A percentile compares a stretch with the other conserved stretches of the same genome.
phyloP scores from a whole-genome alignment of 2,797 vertebrate species.

The Tadarida brasiliensis region DNA sequence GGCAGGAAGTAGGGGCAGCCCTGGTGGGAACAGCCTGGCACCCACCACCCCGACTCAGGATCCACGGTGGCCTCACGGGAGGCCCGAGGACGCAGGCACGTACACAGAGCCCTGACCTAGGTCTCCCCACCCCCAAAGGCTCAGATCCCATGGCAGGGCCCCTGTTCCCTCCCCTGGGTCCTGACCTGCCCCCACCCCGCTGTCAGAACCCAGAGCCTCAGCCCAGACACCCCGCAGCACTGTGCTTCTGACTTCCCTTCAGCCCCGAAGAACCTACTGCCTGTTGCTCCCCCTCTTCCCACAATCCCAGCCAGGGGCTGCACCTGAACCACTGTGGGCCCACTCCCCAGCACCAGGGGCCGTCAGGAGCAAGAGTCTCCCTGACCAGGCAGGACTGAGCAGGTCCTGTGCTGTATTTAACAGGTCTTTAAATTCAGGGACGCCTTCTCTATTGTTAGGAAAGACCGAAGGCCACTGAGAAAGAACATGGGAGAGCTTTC shows the following conservation, averaged over 20 bases:
- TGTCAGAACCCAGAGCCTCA: background rate
- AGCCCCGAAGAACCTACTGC: background rate
- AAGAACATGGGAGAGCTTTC: background rate
- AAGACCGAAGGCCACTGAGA: background rate
- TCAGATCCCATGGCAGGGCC: no score
- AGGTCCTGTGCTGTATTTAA: background rate
- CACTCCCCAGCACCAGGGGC: no score
- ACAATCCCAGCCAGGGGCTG: background rate
- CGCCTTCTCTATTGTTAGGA: no score
- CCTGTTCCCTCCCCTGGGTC: background rate
- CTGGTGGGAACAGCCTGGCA: fast-evolving
- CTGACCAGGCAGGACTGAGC: no score
- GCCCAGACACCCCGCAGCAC: fast-evolving
- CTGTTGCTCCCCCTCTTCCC: no score
- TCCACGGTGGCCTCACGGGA: fast-evolving
- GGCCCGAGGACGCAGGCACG: fast-evolving
- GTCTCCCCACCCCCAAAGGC: background rate
- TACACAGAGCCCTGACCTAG: background rate
- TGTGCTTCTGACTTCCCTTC: background rate
- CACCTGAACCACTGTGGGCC: no score
- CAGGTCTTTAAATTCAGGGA: background rate
- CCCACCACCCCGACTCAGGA: background rate
- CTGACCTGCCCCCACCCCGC: background rate
- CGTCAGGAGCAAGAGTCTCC: background rate
- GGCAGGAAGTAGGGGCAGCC: background rate